A percentile compares a stretch with the other conserved stretches of the same genome.
Evolutionary conservation across 1,140 invertebrate genomes (phyloP).

Genomic region (Calephelis nemesis): DNA sequence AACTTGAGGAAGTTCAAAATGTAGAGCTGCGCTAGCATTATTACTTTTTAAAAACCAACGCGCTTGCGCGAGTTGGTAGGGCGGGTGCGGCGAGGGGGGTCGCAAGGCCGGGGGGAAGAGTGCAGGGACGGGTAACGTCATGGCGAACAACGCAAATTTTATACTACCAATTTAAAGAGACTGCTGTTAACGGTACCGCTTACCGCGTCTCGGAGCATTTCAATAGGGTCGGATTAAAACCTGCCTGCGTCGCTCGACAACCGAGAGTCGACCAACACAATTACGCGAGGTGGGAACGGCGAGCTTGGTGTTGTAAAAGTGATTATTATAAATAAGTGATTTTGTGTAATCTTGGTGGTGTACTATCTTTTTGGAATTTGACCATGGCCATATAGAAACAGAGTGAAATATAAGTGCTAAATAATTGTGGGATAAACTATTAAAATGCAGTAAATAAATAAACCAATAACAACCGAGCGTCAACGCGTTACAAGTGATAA

Average conservation of each 20-base stretch:
- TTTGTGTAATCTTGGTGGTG: slow-evolving; percentile 9
- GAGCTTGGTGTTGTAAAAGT: slow-evolving; percentile 63
- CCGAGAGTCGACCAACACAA: slow-evolving; percentile 71
- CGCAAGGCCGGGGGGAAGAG: slow-evolving; percentile 65
- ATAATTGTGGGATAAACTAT: slow-evolving; percentile 15
- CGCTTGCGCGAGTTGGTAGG: slow-evolving; percentile 65
- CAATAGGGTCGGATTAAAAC: slow-evolving; percentile 45
- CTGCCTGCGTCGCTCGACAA: slow-evolving; percentile 71
- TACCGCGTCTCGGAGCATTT: slow-evolving; percentile 27
- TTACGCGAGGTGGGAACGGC: slow-evolving; percentile 68
- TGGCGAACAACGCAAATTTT: slow-evolving; percentile 68
- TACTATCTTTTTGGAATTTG: slow-evolving; percentile 14
- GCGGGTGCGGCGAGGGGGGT: slow-evolving; percentile 56
- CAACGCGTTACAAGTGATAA: slow-evolving; percentile 37
- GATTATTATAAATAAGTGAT: slow-evolving; percentile 24
- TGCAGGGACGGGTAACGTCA: slow-evolving; percentile 64
- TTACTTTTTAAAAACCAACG: slow-evolving; percentile 59
- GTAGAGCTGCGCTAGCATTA: slow-evolving; percentile 49
- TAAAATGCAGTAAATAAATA: slow-evolving; percentile 66
- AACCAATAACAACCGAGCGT: slow-evolving; percentile 59
- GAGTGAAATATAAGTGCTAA: slow-evolving; percentile 5
- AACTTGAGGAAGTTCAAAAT: slow-evolving; percentile 36
- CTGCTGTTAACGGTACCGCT: slow-evolving; percentile 8
- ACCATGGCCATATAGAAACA: not conserved
- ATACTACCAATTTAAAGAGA: slow-evolving; percentile 58